These are phyloP conservation scores for Diabrotica undecimpunctata DNA, from an alignment of 1,140 invertebrate species.

Conservation along the genomic window DNA sequence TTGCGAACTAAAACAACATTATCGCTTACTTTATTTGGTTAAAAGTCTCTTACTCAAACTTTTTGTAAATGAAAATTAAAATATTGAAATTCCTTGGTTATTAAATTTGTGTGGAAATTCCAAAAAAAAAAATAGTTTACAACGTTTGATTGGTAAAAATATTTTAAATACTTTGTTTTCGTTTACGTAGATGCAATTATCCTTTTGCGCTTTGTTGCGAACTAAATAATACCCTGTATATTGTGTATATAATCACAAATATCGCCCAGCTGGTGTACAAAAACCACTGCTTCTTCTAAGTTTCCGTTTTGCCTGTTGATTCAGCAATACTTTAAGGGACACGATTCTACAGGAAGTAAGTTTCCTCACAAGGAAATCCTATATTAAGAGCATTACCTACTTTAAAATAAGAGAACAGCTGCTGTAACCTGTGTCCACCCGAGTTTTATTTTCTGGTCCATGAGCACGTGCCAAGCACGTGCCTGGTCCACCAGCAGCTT, in stretches of 20 bases:
- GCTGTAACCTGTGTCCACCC: constrained; percentile 41
- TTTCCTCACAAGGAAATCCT: constrained; percentile 39
- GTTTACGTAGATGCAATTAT: too few relatives aligned
- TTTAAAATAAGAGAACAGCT: constrained; percentile 26
- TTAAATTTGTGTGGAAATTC: too few relatives aligned
- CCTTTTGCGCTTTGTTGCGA: too few relatives aligned
- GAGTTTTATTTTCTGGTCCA: constrained; percentile 29
- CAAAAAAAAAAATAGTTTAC: too few relatives aligned
- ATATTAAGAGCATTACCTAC: constrained; percentile 41
- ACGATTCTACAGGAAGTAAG: constrained; percentile 40
- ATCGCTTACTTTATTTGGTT: too few relatives aligned
- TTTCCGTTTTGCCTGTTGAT: constrained; percentile 43
- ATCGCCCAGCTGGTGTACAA: constrained; percentile 30
- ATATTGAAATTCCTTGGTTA: too few relatives aligned
- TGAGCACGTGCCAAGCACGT: constrained; percentile 30
- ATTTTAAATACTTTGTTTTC: too few relatives aligned
- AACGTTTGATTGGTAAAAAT: too few relatives aligned
- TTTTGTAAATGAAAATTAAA: too few relatives aligned
- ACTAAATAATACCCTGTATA: constrained; percentile 7
- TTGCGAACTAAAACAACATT: too few relatives aligned
- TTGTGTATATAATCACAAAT: constrained; percentile 11
- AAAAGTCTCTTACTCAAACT: too few relatives aligned
- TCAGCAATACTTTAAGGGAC: constrained; percentile 39
- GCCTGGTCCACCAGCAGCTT: constrained; percentile 17
- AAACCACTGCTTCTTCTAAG: constrained; percentile 34